Conservation (phyloP, 1,140 invertebrate species). For the Tetraneura akinire region DNA sequence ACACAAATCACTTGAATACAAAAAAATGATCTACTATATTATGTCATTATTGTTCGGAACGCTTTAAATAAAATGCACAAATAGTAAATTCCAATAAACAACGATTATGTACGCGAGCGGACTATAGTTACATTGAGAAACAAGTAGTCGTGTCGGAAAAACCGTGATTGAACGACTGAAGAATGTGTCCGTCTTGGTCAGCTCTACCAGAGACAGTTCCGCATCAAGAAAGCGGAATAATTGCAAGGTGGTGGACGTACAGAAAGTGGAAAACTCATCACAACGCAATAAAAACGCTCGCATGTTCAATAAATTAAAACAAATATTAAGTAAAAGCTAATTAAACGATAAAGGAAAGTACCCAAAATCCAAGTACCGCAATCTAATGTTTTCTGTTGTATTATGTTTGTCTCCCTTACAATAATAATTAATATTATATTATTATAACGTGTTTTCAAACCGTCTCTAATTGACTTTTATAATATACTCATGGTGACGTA, state of each 20-base stretch:
- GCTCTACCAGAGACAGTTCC: slow-evolving; percentile 30
- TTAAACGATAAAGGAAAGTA: slow-evolving; percentile 42
- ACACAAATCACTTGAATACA: not conserved
- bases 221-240: slow-evolving; percentile 51
- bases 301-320: slow-evolving; percentile 36
- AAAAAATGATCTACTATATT: not conserved
- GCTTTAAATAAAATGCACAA: not conserved
- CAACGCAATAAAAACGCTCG: slow-evolving; percentile 22
- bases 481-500: not conserved
- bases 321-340: slow-evolving; percentile 45
- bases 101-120: not conserved
- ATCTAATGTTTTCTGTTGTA: not conserved
- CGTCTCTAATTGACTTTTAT: not conserved
- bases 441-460: slow-evolving; percentile 1
- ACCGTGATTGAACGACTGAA: slow-evolving; percentile 37
- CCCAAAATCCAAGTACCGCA: not conserved
- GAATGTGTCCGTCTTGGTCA: slow-evolving; percentile 46
- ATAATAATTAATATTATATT: not conserved
- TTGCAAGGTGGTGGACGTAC: slow-evolving; percentile 38
- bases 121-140: slow-evolving; percentile 19
- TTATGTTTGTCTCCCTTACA: not conserved
- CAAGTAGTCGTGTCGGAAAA: slow-evolving; percentile 40
- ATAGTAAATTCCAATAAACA: not conserved
- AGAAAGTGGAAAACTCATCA: slow-evolving; percentile 49
- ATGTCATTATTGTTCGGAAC: not conserved